Evolutionary conservation across 2,797 vertebrate genomes (phyloP).

Genomic region (Enteromius thamalakanensis): DNA sequence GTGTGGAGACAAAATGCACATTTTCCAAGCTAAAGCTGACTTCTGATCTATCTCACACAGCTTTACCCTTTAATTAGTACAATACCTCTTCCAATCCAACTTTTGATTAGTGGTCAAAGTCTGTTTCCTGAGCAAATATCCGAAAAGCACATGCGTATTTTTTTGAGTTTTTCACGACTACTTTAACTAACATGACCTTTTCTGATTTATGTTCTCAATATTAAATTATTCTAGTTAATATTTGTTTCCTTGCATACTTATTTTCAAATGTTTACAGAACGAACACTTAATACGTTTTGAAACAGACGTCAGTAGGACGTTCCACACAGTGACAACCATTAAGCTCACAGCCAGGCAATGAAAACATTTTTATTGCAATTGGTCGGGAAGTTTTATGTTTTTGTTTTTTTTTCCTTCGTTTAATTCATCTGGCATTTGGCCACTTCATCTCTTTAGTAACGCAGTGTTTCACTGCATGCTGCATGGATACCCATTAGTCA

Average conservation of each 20-base stretch:
- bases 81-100: neutral
- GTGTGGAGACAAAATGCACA: neutral
- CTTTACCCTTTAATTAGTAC: neutral
- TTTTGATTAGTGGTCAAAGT: neutral
- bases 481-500: neutral
- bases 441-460: neutral
- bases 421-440: conserved; percentile 17
- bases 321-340: neutral
- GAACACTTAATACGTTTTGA: neutral
- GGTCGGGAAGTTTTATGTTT: neutral
- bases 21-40: neutral
- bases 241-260: neutral
- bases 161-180: neutral
- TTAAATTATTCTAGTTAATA: neutral
- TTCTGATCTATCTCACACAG: neutral
- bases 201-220: neutral
- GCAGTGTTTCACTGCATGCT: neutral
- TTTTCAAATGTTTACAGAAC: neutral
- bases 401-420: neutral
- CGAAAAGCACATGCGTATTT: conserved; percentile 4
- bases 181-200: neutral
- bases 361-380: conserved; percentile 7
- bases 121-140: neutral
- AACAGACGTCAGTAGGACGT: neutral
- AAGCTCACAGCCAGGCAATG: neutral